Evolutionary conservation across 2,113 vertebrate species (phyloP), one percentile per base, ranked within the genome.

Genomic region (Ochotona curzoniae): DNA sequence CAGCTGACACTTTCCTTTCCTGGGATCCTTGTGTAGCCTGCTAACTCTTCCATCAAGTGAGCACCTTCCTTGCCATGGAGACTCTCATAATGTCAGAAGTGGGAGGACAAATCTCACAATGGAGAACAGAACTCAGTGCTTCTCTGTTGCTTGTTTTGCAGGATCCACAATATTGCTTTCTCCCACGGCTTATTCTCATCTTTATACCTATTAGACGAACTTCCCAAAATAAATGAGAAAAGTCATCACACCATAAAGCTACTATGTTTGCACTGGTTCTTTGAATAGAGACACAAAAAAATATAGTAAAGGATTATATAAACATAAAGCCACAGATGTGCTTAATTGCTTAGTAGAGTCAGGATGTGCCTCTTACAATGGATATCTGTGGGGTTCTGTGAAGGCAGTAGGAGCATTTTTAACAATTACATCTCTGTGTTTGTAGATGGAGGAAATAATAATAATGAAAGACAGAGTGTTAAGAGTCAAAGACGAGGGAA

Each of bases 371-470:
- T 67, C 30, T 70, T 71, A 15, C 11, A 11, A 28, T 23, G 63
- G 35, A 79, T 35, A 13, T 28, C 44, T 79, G 0, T 26, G 15
- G n/a, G 14, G 6, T 1, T 67, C 49, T 14, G 7, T 44, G 13
- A 28, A 81, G 4, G 11, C 0, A n/a, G 32, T 25, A 0, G 7
- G 5, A n/a, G 0, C 26, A 71, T 3, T 21, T 47, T 78, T 60
- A 76, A 73, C 1, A 26, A 26, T 25, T 11, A 2, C 60, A 1
- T 17, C 13, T 69, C 54, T 67, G 54, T 89, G 18, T 73, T 7
- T 83, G 17, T 54, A 44, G n/a, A 76, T 3, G 30, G 0, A 15
- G 54, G 18, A 79, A 15, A 69, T 32, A 64, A 44, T 5, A 86
- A 28, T 30, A 26, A 28, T 88, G 61, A 85, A 67, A 80, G 35